Base-by-base conservation (phyloP, 2,888 invertebrate genomes). In the Agrochola lychnidis region DNA sequence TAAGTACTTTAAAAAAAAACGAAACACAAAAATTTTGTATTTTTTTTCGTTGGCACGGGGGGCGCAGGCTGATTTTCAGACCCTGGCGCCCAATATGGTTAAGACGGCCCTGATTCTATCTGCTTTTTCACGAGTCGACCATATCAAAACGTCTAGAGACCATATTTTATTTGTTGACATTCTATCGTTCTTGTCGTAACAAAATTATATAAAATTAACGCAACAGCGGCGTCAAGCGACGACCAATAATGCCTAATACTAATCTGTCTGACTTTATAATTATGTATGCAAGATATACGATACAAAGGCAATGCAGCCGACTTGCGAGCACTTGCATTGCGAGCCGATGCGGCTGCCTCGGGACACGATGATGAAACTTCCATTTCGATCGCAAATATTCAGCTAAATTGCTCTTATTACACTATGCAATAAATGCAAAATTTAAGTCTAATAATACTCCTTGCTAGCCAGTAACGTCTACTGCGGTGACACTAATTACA, bases 351-450 rank as follows among this genome's bases (percentile, higher is more conserved):
- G 69, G 66, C 67, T 70, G 84, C 87, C 86, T 82, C 80, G 74
- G 73, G 81, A 79, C 78, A 75, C 53, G 62, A 76, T 91, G 90
- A 89, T 87, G 91, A 90, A 92, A 92, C 86, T 72, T 85, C 68
- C 73, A 87, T 86, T 88, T 79, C 84, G 87, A 91, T 89, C 83
- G 79, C 87, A 88, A 90, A 90, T 89, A 89, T 90, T 84, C 76
- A 87, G 74, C 83, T 81, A 88, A 91, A 90, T 90, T 89, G 89
- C 85, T 89, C 90, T 89, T 83, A 89, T 90, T 89, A 88, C 66
- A 85, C 79, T 79, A 78, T 73, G 85, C 84, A 86, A 85, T 85
- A 86, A 88, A 88, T 84, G 68, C 75, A 63, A 73, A 59, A 83
- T 87, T 86, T 84, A 73, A 77, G 63, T 73, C 40, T 90, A 90